A percentile compares a stretch with the other conserved stretches of the same genome.
phyloP scores from a whole-genome alignment of 2,797 vertebrate species.

The Bradypodion ventrale region DNA sequence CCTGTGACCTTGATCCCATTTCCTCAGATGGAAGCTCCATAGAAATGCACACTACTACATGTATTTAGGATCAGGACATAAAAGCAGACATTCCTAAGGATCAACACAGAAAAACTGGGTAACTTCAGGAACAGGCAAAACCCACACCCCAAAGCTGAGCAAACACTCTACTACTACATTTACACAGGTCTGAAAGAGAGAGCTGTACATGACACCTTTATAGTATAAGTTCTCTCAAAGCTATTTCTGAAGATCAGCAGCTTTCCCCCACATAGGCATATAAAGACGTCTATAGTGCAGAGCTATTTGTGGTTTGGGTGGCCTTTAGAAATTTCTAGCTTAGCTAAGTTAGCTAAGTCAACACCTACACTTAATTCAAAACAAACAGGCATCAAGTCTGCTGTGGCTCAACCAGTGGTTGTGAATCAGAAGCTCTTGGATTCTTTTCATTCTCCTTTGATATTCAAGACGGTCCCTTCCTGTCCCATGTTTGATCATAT shows the following conservation, averaged over 20 bases:
- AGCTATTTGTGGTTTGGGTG: conserved; percentile 57
- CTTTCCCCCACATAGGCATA: conserved; percentile 31
- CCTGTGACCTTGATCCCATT: not conserved
- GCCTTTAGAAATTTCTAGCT: conserved; percentile 38
- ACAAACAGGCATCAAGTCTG: conserved; percentile 47
- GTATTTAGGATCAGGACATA: not conserved
- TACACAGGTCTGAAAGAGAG: not conserved
- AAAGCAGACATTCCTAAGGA: not conserved
- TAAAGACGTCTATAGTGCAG: conserved; percentile 46
- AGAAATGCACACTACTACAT: conserved; percentile 1
- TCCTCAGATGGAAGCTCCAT: not conserved
- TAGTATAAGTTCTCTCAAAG: conserved; percentile 11
- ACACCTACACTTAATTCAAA: conserved; percentile 42
- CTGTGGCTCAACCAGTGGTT: conserved; percentile 43
- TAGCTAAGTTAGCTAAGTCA: conserved; percentile 52
- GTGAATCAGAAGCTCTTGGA: conserved; percentile 37
- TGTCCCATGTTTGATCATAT: conserved; percentile 49
- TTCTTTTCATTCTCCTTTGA: conserved; percentile 46
- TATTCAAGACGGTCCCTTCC: conserved; percentile 44
- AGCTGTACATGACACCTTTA: not conserved
- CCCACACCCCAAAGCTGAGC: conserved; percentile 18
- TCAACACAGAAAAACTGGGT: not conserved
- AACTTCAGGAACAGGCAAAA: not conserved
- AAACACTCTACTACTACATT: not conserved
- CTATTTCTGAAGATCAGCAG: conserved; percentile 45